Base-by-base conservation (phyloP, 2,888 invertebrate genomes). In the Mimas tiliae region DNA sequence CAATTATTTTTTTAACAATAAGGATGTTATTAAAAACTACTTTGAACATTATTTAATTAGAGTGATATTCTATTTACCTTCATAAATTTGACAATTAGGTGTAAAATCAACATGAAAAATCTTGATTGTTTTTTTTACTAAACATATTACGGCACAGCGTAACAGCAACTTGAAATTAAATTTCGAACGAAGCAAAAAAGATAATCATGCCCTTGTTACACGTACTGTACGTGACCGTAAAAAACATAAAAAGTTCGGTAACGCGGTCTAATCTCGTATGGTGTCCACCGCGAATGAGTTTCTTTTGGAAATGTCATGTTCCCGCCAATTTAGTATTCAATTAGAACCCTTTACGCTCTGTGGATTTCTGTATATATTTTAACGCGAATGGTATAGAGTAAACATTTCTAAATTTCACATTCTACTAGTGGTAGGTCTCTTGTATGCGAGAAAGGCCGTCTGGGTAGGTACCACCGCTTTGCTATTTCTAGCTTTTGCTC, bases 311-410 rank as follows among this genome's bases (percentile, higher is more conserved):
- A 72, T 66, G 47, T 45, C 67, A 42, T 52, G 73, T 68, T 70
- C 70, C 72, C 74, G 79, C 77, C 76, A 79, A 81, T 83, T 82
- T 77, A 74, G 74, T 73, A 81, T 85, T 85, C 77, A 83, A 83
- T 84, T 83, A 80, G 75, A 77, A 74, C 74, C 73, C 73, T 74
- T 75, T 74, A 70, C 68, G 67, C 66, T 72, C 65, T 48, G 34
- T 58, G 19, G 55, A 34, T 48, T 38, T 65, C 38, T 47, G 8
- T 33, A 62, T 19, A 6, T 45, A 19, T 38, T 58, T 38, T 58
- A 12, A 58, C 27, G 4, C 1, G 27, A 27, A 27, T 27, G 4
- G 27, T 6, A n/a, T n/a, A n/a, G 33, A 38, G 34, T 1, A 27
- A 14, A 27, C 16, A 62, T 47, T 21, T 47, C 14, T 38, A 33